Evolutionary conservation across 2,113 vertebrate species (phyloP).

Genomic region (Tricholaema leucomelas): DNA sequence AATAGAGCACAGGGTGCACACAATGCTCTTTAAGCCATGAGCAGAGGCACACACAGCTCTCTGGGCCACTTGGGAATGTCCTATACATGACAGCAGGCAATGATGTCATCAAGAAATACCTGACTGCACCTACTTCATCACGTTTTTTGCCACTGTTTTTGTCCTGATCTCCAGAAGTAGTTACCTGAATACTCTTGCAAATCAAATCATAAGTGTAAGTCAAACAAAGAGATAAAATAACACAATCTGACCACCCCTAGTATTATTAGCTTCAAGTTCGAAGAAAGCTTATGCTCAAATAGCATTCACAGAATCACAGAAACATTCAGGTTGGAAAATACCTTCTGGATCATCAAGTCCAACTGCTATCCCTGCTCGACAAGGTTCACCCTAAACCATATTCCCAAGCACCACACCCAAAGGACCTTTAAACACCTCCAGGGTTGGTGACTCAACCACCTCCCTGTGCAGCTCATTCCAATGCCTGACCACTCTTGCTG

Average conservation of each 20-base stretch:
- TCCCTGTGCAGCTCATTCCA: no score
- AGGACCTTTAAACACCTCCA: no score
- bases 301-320: neutral
- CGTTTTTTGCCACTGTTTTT: constrained; percentile 1
- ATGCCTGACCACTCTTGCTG: no score
- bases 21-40: neutral
- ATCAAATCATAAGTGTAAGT: neutral
- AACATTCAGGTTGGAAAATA: no score
- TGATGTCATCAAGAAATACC: neutral
- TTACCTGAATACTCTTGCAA: neutral
- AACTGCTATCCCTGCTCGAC: no score
- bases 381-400: no score
- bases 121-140: neutral
- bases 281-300: neutral
- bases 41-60: neutral
- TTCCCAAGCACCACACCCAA: no score
- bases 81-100: neutral
- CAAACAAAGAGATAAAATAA: neutral
- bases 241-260: neutral
- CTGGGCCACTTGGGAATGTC: neutral
- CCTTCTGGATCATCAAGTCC: no score
- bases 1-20: constrained; percentile 36
- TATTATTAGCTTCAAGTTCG: neutral
- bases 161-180: neutral
- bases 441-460: no score